These are phyloP conservation scores for Noctilio leporinus DNA, from an alignment of 2,113 vertebrate species.

Conservation along the genomic window DNA sequence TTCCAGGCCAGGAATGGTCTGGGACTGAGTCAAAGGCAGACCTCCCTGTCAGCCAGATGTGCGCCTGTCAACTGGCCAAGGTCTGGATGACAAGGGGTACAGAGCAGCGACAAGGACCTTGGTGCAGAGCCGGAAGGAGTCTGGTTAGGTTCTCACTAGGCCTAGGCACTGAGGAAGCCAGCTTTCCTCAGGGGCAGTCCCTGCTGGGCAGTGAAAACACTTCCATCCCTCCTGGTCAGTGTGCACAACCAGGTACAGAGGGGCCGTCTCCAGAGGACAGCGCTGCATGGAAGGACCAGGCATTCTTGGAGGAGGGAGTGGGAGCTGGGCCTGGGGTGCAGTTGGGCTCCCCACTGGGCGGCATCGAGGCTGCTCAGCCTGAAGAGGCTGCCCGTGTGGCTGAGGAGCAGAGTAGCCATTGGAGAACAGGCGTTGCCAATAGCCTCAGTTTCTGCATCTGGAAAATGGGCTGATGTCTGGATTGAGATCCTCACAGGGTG, in stretches of 20 bases:
- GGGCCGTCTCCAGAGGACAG: not conserved
- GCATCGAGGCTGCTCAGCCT: not conserved
- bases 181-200: accelerated
- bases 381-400: accelerated
- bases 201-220: accelerated
- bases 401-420: accelerated
- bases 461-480: not conserved
- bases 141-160: not conserved
- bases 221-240: not conserved
- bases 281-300: accelerated
- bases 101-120: not conserved
- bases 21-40: not conserved
- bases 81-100: accelerated
- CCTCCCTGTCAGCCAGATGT: accelerated
- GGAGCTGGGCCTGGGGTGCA: accelerated
- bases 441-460: not conserved
- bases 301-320: not conserved
- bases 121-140: not conserved
- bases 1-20: not conserved
- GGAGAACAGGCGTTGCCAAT: accelerated
- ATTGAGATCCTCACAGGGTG: accelerated
- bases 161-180: not conserved
- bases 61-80: not conserved
- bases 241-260: not conserved
- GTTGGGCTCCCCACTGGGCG: accelerated